phyloP scores from a whole-genome alignment of 1,140 invertebrate species.

The Matsumurasca onukii region DNA sequence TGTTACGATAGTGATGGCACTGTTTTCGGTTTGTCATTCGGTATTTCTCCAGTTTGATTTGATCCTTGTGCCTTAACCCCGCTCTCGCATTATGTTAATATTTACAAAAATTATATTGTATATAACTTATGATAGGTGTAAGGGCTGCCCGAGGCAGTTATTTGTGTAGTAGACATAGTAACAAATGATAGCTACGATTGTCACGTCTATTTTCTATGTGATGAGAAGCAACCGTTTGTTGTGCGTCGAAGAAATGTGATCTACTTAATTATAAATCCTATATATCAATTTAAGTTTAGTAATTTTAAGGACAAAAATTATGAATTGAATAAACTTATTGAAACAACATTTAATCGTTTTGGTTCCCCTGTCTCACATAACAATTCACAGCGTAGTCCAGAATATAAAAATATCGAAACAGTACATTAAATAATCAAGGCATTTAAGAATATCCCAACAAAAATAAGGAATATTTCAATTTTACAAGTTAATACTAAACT shows the following conservation, averaged over 20 bases:
- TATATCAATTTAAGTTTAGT: conserved; percentile 15
- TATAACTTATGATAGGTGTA: conserved; percentile 5
- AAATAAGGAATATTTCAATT: no score
- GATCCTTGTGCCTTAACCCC: conserved; percentile 28
- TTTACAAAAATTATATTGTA: conserved; percentile 22
- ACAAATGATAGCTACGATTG: conserved; percentile 13
- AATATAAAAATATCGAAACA: no score
- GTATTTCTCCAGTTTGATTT: conserved; percentile 2
- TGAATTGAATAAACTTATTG: conserved; percentile 21
- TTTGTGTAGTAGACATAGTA: conserved; percentile 27
- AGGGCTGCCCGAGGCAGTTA: neutral
- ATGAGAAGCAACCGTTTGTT: conserved; percentile 10
- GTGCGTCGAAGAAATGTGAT: conserved; percentile 28
- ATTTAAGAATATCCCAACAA: no score
- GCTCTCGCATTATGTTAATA: neutral
- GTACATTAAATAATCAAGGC: no score
- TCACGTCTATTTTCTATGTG: conserved; percentile 23
- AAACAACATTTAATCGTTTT: conserved; percentile 3
- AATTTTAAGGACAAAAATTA: conserved; percentile 25
- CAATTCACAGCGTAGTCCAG: no score
- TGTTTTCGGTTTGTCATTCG: neutral
- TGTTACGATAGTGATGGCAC: neutral
- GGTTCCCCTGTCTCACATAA: no score
- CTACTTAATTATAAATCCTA: conserved; percentile 17
- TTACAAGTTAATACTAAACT: no score